phyloP scores from a whole-genome alignment of 2,113 vertebrate genomes.

The Myrmecobius fasciatus region DNA sequence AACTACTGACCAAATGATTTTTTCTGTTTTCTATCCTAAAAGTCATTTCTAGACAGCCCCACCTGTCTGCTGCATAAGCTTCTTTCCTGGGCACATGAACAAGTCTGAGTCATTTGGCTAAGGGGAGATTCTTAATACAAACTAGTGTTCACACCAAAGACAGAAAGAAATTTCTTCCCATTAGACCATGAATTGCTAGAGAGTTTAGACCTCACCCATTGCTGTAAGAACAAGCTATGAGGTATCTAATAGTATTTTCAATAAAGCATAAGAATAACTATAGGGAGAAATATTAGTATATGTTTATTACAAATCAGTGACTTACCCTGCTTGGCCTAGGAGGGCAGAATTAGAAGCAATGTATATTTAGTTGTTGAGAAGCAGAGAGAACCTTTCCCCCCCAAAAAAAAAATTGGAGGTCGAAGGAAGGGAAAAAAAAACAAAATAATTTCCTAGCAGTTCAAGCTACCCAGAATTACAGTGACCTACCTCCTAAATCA shows the following conservation, averaged over 20 bases:
- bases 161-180: background rate
- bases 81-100: background rate
- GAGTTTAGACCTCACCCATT: background rate
- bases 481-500: background rate
- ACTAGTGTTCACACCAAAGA: background rate
- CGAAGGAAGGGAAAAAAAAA: no score
- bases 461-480: no score
- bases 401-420: background rate
- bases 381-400: background rate
- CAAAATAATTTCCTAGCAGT: no score
- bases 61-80: background rate
- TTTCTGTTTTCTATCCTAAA: background rate
- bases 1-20: background rate
- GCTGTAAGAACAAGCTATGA: background rate
- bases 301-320: background rate
- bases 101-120: background rate
- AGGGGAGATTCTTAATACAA: background rate
- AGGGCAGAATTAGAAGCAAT: background rate
- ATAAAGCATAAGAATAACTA: background rate
- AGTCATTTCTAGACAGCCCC: background rate
- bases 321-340: background rate
- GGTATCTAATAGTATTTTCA: background rate
- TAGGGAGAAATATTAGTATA: background rate
- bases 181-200: background rate
- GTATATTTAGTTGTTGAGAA: background rate